Conservation (phyloP, 1,140 invertebrate genomes). For the Drosophila takahashii region DNA sequence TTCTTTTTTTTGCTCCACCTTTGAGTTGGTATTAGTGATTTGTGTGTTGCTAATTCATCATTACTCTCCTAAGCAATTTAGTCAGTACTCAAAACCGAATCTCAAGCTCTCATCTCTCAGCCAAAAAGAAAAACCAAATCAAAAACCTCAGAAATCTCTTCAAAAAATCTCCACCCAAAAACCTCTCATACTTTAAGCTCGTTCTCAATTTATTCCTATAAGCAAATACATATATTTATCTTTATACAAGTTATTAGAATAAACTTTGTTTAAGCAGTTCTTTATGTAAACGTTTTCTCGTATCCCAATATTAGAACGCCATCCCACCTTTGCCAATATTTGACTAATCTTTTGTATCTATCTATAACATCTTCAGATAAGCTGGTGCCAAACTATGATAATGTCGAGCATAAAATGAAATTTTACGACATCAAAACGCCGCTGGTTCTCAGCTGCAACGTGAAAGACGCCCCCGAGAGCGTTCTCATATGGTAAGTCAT, state of each 20-base stretch:
- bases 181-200: conserved; percentile 68
- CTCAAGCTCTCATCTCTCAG: conserved; percentile 37
- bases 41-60: conserved; percentile 43
- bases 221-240: conserved; percentile 58
- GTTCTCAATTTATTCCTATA: conserved; percentile 65
- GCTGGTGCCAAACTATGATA: conserved; percentile 84
- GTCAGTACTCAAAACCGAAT: conserved; percentile 32
- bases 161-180: conserved; percentile 16
- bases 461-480: conserved; percentile 54
- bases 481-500: conserved; percentile 74
- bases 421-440: conserved; percentile 80
- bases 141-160: conserved; percentile 9
- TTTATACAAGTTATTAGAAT: conserved; percentile 53
- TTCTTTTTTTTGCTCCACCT: conserved; percentile 31
- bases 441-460: conserved; percentile 82
- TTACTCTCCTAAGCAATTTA: conserved; percentile 44
- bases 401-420: conserved; percentile 78
- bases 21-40: conserved; percentile 45
- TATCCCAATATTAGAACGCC: conserved; percentile 41
- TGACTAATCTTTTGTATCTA: conserved; percentile 34
- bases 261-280: conserved; percentile 59
- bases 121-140: conserved; percentile 1
- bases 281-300: conserved; percentile 66
- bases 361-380: conserved; percentile 70
- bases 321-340: conserved; percentile 9